Base-by-base conservation (phyloP, 2,888 invertebrate genomes). In the Caenorhabditis sp. region DNA sequence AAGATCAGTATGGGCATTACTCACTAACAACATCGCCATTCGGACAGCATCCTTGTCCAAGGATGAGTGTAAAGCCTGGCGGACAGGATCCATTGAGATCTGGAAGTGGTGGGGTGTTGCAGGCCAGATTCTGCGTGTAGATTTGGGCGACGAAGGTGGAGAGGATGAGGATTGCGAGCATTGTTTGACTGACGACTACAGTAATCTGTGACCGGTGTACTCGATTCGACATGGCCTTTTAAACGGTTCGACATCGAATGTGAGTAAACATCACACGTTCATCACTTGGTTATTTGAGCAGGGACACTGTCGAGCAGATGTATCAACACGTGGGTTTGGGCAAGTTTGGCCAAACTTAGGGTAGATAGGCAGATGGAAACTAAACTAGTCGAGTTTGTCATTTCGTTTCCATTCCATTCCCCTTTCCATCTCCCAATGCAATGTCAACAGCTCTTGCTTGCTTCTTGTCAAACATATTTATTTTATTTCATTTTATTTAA, bases 221-320 rank as follows among this genome's bases (percentile, higher is more conserved):
- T 22, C 84, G 72, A 18, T 84, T 68, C 47, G 78, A 80, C n/a
- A 60, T 83, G 72, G 24, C 84, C 87, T 70, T 70, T 70, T 70
- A 70, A 70, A 70, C 70, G 53, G 44, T n/a, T n/a, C n/a, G 32
- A 40, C 6, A 40, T 11, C 11, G 40, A 40, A 44, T 20, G 26
- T n/a, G n/a, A 8, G 62, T 62, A 71, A 71, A 71, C 55, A 71
- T 71, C 62, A 62, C 62, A 62, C 71, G 37, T 62, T 44, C 53
- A 62, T 32, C 53, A 37, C 28, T 61, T 55, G 62, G 24, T 6
- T 71, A 24, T 71, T 71, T 71, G 71, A 71, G 62, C 62, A 71
- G 71, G 53, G 51, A 70, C 5, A 53, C 26, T 50, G 44, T 69
- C 50, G 44, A n/a, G 28, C 72, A 72, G 47, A 53, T 72, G 72